Conservation (phyloP, 2,113 vertebrate species). For the Clupea harengus region DNA sequence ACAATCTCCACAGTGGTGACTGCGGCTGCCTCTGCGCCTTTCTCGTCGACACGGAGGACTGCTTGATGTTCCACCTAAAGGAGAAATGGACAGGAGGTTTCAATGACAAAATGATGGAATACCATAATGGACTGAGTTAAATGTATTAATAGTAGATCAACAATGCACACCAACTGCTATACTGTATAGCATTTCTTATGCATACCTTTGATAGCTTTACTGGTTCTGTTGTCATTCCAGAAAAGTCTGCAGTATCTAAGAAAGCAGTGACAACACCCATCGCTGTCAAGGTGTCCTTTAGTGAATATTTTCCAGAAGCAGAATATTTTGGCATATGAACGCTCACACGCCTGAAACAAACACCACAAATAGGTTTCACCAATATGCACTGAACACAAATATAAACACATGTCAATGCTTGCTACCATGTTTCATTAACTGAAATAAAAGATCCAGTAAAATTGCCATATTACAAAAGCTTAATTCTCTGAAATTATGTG, state of each 20-base stretch:
- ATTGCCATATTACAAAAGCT: too few relatives aligned
- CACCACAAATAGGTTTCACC: slow-evolving; percentile 9
- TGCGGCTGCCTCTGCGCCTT: slow-evolving; percentile 71
- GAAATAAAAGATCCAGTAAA: too few relatives aligned
- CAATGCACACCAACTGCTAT: neutral
- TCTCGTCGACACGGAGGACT: slow-evolving; percentile 77
- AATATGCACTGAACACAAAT: neutral
- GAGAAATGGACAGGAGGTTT: neutral
- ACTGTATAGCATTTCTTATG: neutral
- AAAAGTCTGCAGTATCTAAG: slow-evolving; percentile 68
- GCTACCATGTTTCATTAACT: too few relatives aligned
- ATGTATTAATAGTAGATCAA: neutral
- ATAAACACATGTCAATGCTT: neutral
- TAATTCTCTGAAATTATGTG: too few relatives aligned
- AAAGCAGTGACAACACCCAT: slow-evolving; percentile 75
- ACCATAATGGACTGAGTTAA: neutral
- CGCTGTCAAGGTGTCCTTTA: slow-evolving; percentile 63
- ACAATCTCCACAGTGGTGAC: slow-evolving; percentile 49
- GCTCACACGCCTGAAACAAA: slow-evolving; percentile 60
- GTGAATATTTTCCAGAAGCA: slow-evolving; percentile 63
- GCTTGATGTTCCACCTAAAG: slow-evolving; percentile 75
- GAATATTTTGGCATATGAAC: slow-evolving; percentile 75
- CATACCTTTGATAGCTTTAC: slow-evolving; percentile 78
- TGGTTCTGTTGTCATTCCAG: slow-evolving; percentile 65
- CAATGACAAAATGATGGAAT: too few relatives aligned